Evolutionary conservation across 2,797 vertebrate genomes (phyloP).

Genomic region (Molossus molossus): DNA sequence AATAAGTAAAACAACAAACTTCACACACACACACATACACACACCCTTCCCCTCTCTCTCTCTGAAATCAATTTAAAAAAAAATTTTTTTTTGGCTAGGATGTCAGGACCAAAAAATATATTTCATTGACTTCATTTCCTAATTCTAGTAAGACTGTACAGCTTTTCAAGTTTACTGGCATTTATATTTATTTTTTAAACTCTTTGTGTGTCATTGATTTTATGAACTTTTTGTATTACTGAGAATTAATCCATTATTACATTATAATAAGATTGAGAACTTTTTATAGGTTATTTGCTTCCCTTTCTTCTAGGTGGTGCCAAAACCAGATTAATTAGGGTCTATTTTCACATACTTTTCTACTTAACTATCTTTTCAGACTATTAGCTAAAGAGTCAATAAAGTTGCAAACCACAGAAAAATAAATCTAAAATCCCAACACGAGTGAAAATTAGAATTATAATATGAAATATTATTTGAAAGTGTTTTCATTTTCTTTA

Average conservation of each 20-base stretch:
- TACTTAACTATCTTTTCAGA: slow-evolving; percentile 34
- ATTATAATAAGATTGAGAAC: neutral
- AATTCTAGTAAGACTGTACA: neutral
- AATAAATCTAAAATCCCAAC: neutral
- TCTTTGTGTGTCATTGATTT: neutral
- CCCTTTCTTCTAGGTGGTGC: neutral
- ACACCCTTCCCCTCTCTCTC: too few species aligned
- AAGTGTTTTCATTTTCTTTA: neutral
- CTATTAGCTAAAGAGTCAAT: slow-evolving; percentile 8
- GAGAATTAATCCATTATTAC: neutral
- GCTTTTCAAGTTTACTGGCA: slow-evolving; percentile 24
- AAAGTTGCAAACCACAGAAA: slow-evolving; percentile 6
- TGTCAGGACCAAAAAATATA: neutral
- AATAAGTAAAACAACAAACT: too few species aligned
- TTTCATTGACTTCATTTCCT: neutral
- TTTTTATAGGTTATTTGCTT: slow-evolving; percentile 30
- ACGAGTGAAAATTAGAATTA: neutral
- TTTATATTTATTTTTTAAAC: slow-evolving; percentile 37
- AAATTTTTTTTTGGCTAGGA: neutral
- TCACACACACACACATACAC: too few species aligned
- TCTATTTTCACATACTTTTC: slow-evolving; percentile 37
- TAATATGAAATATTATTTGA: neutral
- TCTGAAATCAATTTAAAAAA: neutral
- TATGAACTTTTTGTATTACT: neutral
- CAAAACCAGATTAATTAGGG: neutral